Conservation (phyloP, 2,888 invertebrate genomes). For the Thecophora atra region DNA sequence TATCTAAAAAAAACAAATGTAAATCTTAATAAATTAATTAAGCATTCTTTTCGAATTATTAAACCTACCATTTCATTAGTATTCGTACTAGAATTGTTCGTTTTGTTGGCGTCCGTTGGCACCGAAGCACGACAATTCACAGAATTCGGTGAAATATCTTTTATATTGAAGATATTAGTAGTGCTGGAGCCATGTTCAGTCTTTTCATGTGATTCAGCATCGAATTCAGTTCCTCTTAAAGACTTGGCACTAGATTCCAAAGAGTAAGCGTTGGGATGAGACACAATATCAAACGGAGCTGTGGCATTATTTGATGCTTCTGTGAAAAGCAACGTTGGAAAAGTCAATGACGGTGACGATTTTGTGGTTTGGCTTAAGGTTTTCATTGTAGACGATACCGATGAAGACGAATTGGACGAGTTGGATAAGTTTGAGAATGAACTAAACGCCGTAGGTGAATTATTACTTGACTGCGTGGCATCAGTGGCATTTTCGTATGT, state of each 20-base stretch:
- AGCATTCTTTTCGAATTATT: too few relatives aligned
- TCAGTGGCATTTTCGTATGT: slow-evolving; percentile 23
- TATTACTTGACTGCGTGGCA: slow-evolving; percentile 23
- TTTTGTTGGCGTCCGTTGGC: background rate
- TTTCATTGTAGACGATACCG: slow-evolving; percentile 39
- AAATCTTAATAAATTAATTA: too few relatives aligned
- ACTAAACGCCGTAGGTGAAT: slow-evolving; percentile 33
- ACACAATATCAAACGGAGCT: slow-evolving; percentile 25
- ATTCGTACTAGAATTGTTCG: background rate
- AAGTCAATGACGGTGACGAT: slow-evolving; percentile 42
- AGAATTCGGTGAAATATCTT: background rate
- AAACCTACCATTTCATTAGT: background rate
- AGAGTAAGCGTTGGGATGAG: slow-evolving; percentile 22
- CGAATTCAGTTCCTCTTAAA: background rate
- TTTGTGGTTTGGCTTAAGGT: slow-evolving; percentile 21
- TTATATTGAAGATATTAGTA: slow-evolving; percentile 20
- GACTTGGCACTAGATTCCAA: background rate
- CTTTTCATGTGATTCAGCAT: slow-evolving; percentile 25
- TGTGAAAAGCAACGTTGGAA: slow-evolving; percentile 31
- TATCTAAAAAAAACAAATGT: too few relatives aligned
- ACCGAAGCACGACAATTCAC: background rate
- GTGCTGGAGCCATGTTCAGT: slow-evolving; percentile 24
- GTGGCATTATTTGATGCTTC: slow-evolving; percentile 21
- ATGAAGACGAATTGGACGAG: slow-evolving; percentile 41
- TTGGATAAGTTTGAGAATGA: slow-evolving; percentile 25